Base-by-base conservation (phyloP, 2,797 vertebrate species). In the Microchirus variegatus region DNA sequence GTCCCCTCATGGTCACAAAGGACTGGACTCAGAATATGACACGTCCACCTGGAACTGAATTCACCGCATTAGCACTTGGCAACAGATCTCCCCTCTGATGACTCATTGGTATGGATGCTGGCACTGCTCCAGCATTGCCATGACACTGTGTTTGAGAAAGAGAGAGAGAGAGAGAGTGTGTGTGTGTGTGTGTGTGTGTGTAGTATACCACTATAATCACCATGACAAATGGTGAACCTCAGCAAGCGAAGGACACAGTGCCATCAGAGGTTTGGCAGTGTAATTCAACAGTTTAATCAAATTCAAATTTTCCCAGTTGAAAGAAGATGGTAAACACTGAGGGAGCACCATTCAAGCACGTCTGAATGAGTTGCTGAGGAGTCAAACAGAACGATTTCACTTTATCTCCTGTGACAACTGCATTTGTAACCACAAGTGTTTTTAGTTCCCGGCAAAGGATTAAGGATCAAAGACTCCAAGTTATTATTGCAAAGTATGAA, bases 351-450 rank as follows among this genome's bases (percentile, higher is more conserved):
- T 88, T 83, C 78, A 89, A n/a, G 60, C 40, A 9, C 14, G 16
- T 38, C 62, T 84, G 88, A 89, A 87, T 82, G 70, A 68, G 80
- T 78, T 77, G 77, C 77, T 82, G 65, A 69, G 77, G 55, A 63
- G 58, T 80, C 61, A 73, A 66, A 69, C 22, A 19, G 53, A 82
- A 69, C 66, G 61, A 59, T 56, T 54, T 75, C 35, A 51, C 37
- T 66, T 73, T 79, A 52, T 46, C 12, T 36, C 66, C 50, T 44
- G 36, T 61, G 67, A 73, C 78, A 68, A 70, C 63, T 70, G 61
- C 62, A 42, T 81, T 77, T 70, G 58, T 63, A 55, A 69, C 26
- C 45, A 61, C 10, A 16, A 42, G 15, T 36, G 53, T 57, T 63
- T 51, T 16, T 16, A 11, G 57, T 46, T 47, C 53, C 41, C 36